Evolutionary conservation across 1,140 invertebrate species (phyloP).

Genomic region (Choristoneura fumiferana): DNA sequence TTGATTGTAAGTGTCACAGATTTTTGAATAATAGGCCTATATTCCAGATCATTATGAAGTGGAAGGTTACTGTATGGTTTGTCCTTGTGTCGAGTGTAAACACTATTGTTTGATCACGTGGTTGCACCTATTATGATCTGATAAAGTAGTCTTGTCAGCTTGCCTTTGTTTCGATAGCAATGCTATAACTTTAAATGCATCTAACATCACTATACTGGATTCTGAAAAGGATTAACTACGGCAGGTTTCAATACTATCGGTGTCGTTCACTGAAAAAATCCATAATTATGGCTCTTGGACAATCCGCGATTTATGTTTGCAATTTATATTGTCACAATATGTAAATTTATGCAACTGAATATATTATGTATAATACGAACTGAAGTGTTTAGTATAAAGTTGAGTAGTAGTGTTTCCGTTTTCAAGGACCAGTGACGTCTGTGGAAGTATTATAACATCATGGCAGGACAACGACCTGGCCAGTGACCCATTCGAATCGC

Average conservation of each 20-base stretch:
- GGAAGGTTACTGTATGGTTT: slow-evolving; percentile 33
- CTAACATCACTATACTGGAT: background rate
- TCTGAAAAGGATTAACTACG: too few species aligned
- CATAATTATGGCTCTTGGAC: too few species aligned
- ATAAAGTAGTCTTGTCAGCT: slow-evolving; percentile 45
- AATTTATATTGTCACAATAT: too few species aligned
- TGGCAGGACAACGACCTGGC: slow-evolving; percentile 63
- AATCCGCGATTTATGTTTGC: too few species aligned
- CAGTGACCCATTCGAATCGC: slow-evolving; percentile 56
- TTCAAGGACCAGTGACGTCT: slow-evolving; percentile 62
- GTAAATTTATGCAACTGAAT: too few species aligned
- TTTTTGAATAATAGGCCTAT: slow-evolving; percentile 34
- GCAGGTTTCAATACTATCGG: too few species aligned
- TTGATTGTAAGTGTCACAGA: too few species aligned
- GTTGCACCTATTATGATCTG: slow-evolving; percentile 53
- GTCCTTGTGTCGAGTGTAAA: slow-evolving; percentile 60
- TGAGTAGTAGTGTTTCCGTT: slow-evolving; percentile 43
- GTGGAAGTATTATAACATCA: slow-evolving; percentile 62
- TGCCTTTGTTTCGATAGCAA: slow-evolving; percentile 40
- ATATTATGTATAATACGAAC: too few species aligned
- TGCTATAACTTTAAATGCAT: background rate
- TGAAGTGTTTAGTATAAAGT: too few species aligned
- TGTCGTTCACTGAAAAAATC: too few species aligned
- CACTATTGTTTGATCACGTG: slow-evolving; percentile 70
- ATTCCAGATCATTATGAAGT: slow-evolving; percentile 32